Percentiles rank a stretch among this genome's conserved stretches.
These are phyloP conservation scores for Gymnocheta viridis DNA, from an alignment of 2,888 invertebrate species.

Conservation along the genomic window DNA sequence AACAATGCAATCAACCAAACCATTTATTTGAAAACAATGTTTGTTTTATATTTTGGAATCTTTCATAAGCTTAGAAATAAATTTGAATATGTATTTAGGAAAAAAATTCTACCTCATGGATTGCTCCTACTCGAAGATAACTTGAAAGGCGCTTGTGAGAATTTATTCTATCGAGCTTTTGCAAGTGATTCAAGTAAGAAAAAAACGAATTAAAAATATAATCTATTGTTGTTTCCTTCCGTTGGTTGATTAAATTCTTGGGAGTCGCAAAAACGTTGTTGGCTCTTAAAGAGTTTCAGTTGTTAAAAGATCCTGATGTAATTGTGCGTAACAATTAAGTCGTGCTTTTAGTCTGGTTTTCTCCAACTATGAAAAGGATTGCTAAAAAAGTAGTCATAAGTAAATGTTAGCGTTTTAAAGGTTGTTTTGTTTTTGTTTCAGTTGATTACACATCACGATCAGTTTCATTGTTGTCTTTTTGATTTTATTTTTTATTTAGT, in stretches of 20 bases:
- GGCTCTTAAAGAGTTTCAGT: neutral
- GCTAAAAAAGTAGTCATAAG: constrained; percentile 23
- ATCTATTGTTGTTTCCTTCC: neutral
- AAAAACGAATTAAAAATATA: neutral
- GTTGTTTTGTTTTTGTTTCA: constrained; percentile 58
- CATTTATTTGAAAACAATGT: constrained; percentile 10
- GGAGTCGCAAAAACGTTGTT: constrained; percentile 14
- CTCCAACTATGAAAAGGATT: constrained; percentile 5
- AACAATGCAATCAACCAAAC: constrained; percentile 23
- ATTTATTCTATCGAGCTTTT: neutral
- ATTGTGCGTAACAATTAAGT: constrained; percentile 80
- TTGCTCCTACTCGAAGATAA: too few species aligned
- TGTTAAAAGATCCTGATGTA: constrained; percentile 69
- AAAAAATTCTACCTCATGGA: neutral
- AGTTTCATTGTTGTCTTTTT: constrained; percentile 38
- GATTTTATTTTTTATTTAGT: neutral
- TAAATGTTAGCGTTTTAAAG: constrained; percentile 60
- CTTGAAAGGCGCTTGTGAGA: neutral
- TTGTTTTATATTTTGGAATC: constrained; percentile 21
- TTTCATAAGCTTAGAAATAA: neutral
- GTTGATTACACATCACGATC: constrained; percentile 76
- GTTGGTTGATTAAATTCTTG: constrained; percentile 1
- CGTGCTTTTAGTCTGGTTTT: constrained; percentile 71
- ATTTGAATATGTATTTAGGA: neutral
- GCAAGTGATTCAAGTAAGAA: neutral